Conservation (phyloP, 1,140 invertebrate species). For the Aphaenogaster rudis region DNA sequence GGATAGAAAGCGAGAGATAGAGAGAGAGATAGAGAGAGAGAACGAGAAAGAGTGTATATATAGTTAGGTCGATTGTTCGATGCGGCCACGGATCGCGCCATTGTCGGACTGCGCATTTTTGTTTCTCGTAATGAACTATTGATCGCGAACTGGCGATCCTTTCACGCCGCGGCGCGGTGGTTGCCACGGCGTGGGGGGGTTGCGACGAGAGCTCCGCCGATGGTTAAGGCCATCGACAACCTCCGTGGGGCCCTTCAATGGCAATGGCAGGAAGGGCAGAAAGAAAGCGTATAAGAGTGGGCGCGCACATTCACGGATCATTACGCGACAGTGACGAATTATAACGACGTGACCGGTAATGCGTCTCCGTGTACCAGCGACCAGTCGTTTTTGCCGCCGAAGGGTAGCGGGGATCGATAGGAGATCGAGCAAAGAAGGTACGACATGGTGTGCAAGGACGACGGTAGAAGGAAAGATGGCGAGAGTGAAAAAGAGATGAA, state of each 20-base stretch:
- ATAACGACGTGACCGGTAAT: conserved; percentile 78
- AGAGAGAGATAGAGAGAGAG: not conserved
- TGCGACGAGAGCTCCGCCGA: not conserved
- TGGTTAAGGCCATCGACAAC: conserved; percentile 58
- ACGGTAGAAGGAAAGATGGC: conserved; percentile 2
- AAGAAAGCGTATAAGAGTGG: conserved; percentile 59
- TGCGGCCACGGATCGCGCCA: conserved; percentile 65
- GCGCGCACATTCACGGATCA: conserved; percentile 76
- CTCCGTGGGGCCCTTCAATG: conserved; percentile 47
- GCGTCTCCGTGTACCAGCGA: conserved; percentile 75
- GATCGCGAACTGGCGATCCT: conserved; percentile 77
- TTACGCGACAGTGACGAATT: conserved; percentile 82
- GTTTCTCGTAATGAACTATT: conserved; percentile 83
- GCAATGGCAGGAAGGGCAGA: conserved; percentile 45
- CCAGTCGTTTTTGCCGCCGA: conserved; percentile 70
- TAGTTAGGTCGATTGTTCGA: conserved; percentile 75
- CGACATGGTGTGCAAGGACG: conserved; percentile 22
- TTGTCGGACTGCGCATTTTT: conserved; percentile 79
- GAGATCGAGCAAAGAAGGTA: conserved; percentile 65
- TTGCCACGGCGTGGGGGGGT: not conserved
- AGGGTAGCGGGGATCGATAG: conserved; percentile 71
- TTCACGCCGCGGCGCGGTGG: conserved; percentile 70
- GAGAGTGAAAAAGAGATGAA: conserved; percentile 16
- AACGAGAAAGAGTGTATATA: conserved; percentile 39
- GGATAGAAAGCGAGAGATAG: conserved; percentile 4